Evolutionary conservation across 1,140 invertebrate genomes (phyloP), one percentile per base, ranked within the genome.

Genomic region (Druon quercuslanigerum): DNA sequence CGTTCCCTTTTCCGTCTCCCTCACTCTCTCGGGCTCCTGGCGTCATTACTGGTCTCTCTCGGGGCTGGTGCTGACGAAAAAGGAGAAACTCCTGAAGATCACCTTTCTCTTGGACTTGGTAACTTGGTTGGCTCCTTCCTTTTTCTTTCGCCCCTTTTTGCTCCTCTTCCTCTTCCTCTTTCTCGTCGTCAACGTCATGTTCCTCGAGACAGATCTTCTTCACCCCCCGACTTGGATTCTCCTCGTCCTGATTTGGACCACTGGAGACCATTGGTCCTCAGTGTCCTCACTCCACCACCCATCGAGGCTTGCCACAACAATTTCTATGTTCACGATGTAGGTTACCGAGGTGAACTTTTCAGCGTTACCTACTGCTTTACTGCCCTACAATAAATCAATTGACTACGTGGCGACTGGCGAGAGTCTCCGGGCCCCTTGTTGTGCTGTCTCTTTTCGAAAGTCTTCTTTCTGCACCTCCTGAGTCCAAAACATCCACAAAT

Each of bases 261-360:
- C 9, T 46, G 25, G 25, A 33, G 25, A 33, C 25, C 25, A 33
- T 46, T 46, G 40, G 40, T 46, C 40, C 40, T 46, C 40, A 46
- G 7, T 46, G 40, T 46, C 40, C 40, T 46, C 40, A 46, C 54
- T 52, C 76, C 83, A 79, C 86, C 86, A 86, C 88, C 88, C 86
- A 89, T 84, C 87, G 87, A 89, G 88, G 87, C 85, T 87, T 87
- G 87, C 90, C 90, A 91, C 89, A 91, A 91, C 89, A 91, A 90
- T 90, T 90, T 91, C 87, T 88, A 85, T 89, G 83, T 89, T 91
- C 89, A 90, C 87, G 88, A 91, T 90, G 83, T 90, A 89, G 89
- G 88, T 89, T 89, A 90, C 85, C 77, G 73, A 87, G 85, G 76
- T 83, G 79, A 87, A 73, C 79, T 85, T 86, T 88, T 83, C 80